A percentile compares a stretch with the other conserved stretches of the same genome.
phyloP scores from a whole-genome alignment of 2,888 invertebrate genomes.

The Lepeophtheirus nordmannii region DNA sequence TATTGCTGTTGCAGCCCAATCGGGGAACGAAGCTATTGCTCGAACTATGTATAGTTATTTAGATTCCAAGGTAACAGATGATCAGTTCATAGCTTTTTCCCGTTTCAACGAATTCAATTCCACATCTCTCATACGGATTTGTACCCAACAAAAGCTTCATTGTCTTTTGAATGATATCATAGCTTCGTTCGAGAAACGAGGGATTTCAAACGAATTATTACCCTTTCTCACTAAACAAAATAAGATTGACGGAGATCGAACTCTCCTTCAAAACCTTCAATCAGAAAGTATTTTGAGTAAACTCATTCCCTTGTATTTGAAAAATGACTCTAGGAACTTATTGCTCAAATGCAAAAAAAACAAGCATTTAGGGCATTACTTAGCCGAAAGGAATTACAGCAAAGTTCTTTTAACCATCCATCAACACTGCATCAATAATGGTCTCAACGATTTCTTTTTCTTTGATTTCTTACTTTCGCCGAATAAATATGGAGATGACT shows the following conservation, averaged over 20 bases:
- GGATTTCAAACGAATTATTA: background rate
- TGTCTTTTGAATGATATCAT: background rate
- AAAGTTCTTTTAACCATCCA: background rate
- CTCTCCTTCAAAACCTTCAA: background rate
- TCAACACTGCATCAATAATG: background rate
- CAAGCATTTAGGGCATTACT: background rate
- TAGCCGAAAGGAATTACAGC: background rate
- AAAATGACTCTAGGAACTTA: background rate
- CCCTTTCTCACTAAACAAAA: background rate
- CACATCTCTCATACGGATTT: background rate
- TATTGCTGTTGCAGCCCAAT: background rate
- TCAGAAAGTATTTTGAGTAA: background rate
- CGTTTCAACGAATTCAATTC: background rate
- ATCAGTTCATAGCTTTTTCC: background rate
- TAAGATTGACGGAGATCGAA: too few species aligned
- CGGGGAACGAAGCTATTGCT: background rate
- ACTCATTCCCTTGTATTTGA: background rate
- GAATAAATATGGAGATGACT: slow-evolving; percentile 4
- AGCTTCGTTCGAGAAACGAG: background rate
- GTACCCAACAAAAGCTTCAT: background rate
- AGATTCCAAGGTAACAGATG: background rate
- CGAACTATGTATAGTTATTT: background rate
- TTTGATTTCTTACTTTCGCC: background rate
- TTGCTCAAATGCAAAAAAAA: background rate
- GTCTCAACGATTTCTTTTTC: background rate